Base-by-base conservation (phyloP, 2,113 vertebrate species). In the Peromyscus polionotus region DNA sequence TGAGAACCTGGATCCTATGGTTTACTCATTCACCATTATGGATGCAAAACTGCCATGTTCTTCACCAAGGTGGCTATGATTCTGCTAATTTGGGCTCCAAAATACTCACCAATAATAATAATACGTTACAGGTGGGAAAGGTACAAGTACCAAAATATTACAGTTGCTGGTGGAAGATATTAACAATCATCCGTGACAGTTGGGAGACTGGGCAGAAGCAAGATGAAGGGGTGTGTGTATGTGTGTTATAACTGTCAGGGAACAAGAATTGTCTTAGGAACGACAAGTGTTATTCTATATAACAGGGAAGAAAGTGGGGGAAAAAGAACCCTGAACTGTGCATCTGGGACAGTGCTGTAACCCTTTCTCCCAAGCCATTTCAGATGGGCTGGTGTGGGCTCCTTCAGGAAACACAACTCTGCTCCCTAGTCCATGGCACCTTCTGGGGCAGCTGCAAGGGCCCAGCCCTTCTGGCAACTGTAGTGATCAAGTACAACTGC, bases 401-500 rank as follows among this genome's bases (percentile, higher is more conserved):
- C 5, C 51, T 7, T 36, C n/a, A 4, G 28, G 90, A 80, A 45
- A 5, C 48, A 3, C 0, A 10, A 8, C 31, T 68, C 77, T 51
- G 57, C 14, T 61, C 39, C 79, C n/a, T 45, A 10, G 14, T 61
- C 42, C 17, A 14, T 5, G 70, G 70, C 5, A 51, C 20, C 36
- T 90, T 90, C 70, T 36, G 28, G 65, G 85, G 68, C 42, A 76
- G 26, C 57, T 36, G n/a, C 1, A 11, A 12, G 24, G 54, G 31
- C 3, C 8, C 33, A 28, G 89, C 7, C 16, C 48, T 81, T 42
- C 48, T 22, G 26, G 7, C 24, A 36, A 48, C 42, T 19, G 24
- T 10, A 26, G 39, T 42, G 20, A 7, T 3, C 1, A 26, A 65
- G 59, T 36, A 42, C 26, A 4, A 3, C 42, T 4, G 0, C 5